Evolutionary conservation across 2,797 vertebrate species (phyloP).

Genomic region (Mus spretus): DNA sequence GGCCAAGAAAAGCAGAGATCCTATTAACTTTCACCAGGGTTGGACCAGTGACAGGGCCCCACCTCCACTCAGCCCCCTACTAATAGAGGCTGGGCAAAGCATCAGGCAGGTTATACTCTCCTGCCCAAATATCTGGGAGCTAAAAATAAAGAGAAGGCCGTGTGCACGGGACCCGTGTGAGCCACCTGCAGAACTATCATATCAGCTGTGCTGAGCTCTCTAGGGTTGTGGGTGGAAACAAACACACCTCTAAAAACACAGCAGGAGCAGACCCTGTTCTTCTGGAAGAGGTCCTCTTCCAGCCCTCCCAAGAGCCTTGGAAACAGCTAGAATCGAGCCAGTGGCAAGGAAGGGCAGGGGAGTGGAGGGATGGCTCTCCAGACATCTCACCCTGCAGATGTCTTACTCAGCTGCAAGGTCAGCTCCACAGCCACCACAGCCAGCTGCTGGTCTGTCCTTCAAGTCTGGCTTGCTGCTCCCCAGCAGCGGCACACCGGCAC

Average conservation of each 20-base stretch:
- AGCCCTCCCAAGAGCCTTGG: background rate
- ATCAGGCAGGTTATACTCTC: background rate
- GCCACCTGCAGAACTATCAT: background rate
- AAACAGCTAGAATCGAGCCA: background rate
- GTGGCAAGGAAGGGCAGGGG: background rate
- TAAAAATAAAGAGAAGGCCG: background rate
- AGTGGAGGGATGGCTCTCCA: background rate
- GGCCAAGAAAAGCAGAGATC: background rate
- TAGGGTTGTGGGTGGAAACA: constrained; percentile 6
- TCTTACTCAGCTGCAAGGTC: background rate
- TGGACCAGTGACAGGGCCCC: background rate
- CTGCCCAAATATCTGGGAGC: background rate
- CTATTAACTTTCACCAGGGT: background rate
- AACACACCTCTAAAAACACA: constrained; percentile 25
- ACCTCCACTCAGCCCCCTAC: background rate
- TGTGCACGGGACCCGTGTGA: background rate
- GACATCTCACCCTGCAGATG: background rate
- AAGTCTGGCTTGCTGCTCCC: background rate
- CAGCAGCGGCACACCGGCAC: accelerated
- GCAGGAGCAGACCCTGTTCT: background rate
- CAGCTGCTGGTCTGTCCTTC: background rate
- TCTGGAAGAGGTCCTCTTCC: background rate
- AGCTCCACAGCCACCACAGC: accelerated
- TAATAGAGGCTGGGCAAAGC: background rate
- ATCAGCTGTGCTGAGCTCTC: background rate